Base-by-base conservation (phyloP, 2,113 vertebrate species). In the Menura novaehollandiae region DNA sequence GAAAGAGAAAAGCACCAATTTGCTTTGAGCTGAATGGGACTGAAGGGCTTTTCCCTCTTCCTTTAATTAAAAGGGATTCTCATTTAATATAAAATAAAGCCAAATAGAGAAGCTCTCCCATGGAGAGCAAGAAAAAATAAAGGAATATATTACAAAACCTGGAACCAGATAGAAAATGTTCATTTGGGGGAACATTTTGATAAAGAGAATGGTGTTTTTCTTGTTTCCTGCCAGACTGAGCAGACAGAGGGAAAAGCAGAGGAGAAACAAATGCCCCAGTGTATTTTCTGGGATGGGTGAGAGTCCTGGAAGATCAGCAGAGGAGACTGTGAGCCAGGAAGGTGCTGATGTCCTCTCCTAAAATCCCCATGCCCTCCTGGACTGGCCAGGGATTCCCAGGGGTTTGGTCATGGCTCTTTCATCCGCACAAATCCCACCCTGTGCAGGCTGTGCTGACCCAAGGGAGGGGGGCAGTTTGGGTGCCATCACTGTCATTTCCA, bases 1-100 rank as follows among this genome's bases (percentile, higher is more conserved):
- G 7, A 47, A 76, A 82, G 49, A 79, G 58, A 91, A 58, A 88
- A 96, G 68, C 78, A 83, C 58, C 78, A 5, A 92, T 94, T 96
- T 95, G 67, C 90, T 88, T 76, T 5, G 8, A 90, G 79, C 59
- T 83, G 94, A 94, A 93, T 95, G 92, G 51, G 63, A 69, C 94
- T 60, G 71, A 76, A 95, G 92, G 85, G 82, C 71, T 92, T 96
- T 93, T 49, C 66, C 74, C 44, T 80, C 63, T 83, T 63, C 26
- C 39, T 85, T 91, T 95, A 97, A 94, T 96, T 95, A 93, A 92
- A 92, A 94, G 88, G 27, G 53, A 93, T 83, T 92, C 85, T 44
- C 53, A 83, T 79, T 83, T 64, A 85, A 88, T 73, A 66, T 47
- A 37, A 92, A 95, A 91, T 53, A 69, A 85, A 94, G 62, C 16